Evolutionary conservation across 2,888 invertebrate genomes (phyloP), one percentile per base, ranked within the genome.

Genomic region (Entomobrya proxima): DNA sequence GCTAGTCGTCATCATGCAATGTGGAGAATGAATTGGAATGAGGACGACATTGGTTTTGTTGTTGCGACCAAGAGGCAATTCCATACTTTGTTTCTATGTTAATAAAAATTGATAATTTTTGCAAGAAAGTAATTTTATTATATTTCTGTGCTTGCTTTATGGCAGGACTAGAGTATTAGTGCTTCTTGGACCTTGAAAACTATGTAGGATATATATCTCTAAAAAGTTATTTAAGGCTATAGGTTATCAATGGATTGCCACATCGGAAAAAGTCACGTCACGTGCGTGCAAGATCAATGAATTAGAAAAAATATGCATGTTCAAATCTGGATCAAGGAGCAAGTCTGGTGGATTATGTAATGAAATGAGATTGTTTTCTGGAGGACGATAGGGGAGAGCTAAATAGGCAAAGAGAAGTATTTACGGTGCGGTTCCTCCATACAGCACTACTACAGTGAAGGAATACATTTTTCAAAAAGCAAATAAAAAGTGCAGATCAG

Each of bases 281-380:
- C 15, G 44, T 40, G 44, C 44, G 44, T 40, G 9, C 7, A 15
- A 7, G 15, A 15, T 7, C 15, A 40, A 40, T 40, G 15, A 40
- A 40, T 32, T 27, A n/a, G n/a, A n/a, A 75, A 52, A 13, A 9
- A 13, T 2, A 74, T 55, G 13, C n/a, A 35, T 9, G 50, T 6
- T 13, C 9, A 37, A 11, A 37, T 37, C 47, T 21, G 32, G 35
- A 35, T 44, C 24, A 69, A 11, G 35, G 18, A 52, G 35, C 32
- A 74, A 27, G 47, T 74, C 21, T 32, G 37, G 18, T 35, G 64
- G 18, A 69, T 37, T 75, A 75, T 6, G 55, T 75, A 75, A 75
- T 75, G 75, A 75, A 75, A 75, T 74, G 50, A 74, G 27, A 74
- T 52, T 74, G 74, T 30, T 74, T 50, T 74, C 2, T 50, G 30